These are phyloP conservation scores for Yponomeuta cagnagella DNA, from an alignment of 2,888 invertebrate species.

Conservation along the genomic window DNA sequence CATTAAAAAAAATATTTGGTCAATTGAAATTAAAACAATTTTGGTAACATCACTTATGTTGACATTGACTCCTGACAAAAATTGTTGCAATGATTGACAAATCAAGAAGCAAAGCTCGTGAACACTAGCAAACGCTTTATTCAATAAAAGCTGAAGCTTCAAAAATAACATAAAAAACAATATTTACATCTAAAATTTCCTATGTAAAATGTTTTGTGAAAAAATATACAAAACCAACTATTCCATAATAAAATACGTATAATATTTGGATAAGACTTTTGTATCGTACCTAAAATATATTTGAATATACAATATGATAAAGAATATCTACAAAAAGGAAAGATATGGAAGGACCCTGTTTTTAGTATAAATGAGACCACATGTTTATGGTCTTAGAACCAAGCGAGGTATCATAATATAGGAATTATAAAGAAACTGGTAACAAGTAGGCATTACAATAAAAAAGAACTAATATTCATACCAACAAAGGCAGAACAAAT, in stretches of 20 bases:
- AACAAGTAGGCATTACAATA: conserved; percentile 35
- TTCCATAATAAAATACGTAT: conserved; percentile 34
- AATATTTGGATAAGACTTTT: conserved; percentile 62
- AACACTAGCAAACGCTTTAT: conserved; percentile 26
- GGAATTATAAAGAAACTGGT: conserved; percentile 31
- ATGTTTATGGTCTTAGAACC: conserved; percentile 21
- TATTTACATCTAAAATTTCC: conserved; percentile 11
- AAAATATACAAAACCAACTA: conserved; percentile 46
- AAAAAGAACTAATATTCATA: conserved; percentile 16
- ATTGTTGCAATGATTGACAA: not conserved
- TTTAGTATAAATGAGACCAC: conserved; percentile 34
- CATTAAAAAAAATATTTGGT: too few species aligned
- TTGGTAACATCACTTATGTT: too few species aligned
- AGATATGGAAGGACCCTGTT: conserved; percentile 65
- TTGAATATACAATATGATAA: conserved; percentile 37
- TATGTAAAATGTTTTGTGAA: conserved; percentile 32
- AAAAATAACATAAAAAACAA: conserved; percentile 16
- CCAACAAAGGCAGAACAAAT: not conserved
- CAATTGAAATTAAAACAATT: too few species aligned
- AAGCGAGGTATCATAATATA: conserved; percentile 16
- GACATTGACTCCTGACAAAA: too few species aligned
- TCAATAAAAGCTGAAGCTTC: conserved; percentile 35
- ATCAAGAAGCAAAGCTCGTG: conserved; percentile 19
- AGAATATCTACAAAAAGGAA: conserved; percentile 48
- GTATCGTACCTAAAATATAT: conserved; percentile 25